phyloP scores from a whole-genome alignment of 1,140 invertebrate species.

The Atta texana region DNA sequence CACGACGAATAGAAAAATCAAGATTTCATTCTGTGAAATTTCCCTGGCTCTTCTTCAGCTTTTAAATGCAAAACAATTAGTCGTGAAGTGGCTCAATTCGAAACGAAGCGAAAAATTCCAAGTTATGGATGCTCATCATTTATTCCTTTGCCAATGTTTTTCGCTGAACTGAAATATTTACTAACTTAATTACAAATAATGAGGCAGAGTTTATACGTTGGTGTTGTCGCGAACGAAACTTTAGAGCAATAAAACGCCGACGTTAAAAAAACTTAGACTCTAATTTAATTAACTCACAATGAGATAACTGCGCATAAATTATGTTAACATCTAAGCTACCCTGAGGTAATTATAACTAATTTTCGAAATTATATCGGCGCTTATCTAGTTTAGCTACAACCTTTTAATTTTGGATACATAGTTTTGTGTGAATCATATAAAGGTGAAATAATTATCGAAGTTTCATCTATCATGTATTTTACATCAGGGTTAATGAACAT shows the following conservation, averaged over 20 bases:
- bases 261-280: background rate
- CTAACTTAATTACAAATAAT: slow-evolving; percentile 42
- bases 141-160: background rate
- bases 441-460: background rate
- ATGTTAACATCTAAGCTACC: background rate
- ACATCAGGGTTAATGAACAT: background rate
- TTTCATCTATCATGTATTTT: background rate
- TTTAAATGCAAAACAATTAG: background rate
- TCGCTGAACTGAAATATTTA: background rate
- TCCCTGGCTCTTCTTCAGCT: slow-evolving; percentile 25
- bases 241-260: background rate
- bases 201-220: slow-evolving; percentile 14
- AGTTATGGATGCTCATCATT: background rate
- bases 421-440: background rate
- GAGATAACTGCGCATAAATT: background rate
- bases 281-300: slow-evolving; percentile 33
- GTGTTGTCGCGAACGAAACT: background rate
- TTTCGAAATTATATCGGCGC: slow-evolving; percentile 10
- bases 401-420: background rate
- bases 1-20: background rate
- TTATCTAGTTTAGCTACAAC: background rate
- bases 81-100: background rate
- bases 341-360: background rate
- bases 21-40: slow-evolving; percentile 17
- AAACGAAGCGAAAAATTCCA: slow-evolving; percentile 28